phyloP scores from a whole-genome alignment of 35 echinoderm and acorn worm genomes.

The Hemicentrotus pulcherrimus region DNA sequence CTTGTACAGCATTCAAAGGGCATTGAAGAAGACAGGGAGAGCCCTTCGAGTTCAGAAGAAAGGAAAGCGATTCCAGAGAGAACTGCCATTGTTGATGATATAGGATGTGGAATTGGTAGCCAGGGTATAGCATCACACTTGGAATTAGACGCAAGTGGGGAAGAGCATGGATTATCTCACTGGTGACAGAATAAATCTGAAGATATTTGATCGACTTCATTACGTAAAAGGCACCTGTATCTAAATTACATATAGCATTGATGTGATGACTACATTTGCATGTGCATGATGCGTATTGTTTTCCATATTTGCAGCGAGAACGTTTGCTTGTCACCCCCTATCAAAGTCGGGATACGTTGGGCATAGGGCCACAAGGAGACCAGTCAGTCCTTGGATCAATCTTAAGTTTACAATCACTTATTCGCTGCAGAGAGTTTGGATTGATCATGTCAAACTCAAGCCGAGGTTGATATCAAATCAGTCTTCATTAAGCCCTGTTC shows the following conservation, averaged over 20 bases:
- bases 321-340: neutral
- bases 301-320: neutral
- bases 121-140: constrained; percentile 2
- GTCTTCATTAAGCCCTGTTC: too few relatives aligned
- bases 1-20: neutral
- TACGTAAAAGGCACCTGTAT: neutral
- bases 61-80: neutral
- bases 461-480: too few relatives aligned
- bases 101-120: constrained; percentile 33
- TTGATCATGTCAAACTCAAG: too few relatives aligned
- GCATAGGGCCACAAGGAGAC: too few relatives aligned
- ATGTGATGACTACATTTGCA: neutral
- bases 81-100: constrained; percentile 39
- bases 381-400: too few relatives aligned
- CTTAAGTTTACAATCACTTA: too few relatives aligned
- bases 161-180: constrained; percentile 35
- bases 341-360: neutral
- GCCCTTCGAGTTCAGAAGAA: neutral
- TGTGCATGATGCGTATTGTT: neutral
- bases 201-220: neutral
- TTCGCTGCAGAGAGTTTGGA: too few relatives aligned
- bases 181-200: neutral
- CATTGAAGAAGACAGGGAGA: neutral
- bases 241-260: neutral
- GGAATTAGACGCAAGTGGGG: constrained; percentile 23